Evolutionary conservation across 2,797 vertebrate genomes (phyloP).

Genomic region (Acanthornis magna): DNA sequence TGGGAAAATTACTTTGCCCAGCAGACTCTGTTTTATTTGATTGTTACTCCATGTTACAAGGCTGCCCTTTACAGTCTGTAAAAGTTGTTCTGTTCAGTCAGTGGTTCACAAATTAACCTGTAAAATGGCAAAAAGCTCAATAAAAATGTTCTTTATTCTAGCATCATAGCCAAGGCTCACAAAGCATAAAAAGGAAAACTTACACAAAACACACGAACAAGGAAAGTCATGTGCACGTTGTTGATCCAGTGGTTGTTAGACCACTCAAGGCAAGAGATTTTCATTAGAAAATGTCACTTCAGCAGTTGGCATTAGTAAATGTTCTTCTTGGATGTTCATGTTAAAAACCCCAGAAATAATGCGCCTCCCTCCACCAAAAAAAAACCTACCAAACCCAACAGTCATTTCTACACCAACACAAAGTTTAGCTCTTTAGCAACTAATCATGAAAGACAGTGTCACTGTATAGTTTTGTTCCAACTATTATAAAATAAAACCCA

Average conservation of each 20-base stretch:
- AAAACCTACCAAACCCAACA: neutral
- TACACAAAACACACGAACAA: neutral
- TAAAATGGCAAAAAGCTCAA: constrained; percentile 29
- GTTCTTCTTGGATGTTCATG: neutral
- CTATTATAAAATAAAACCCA: neutral
- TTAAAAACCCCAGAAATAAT: accelerated
- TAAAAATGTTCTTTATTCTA: neutral
- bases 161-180: neutral
- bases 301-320: neutral
- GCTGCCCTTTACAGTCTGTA: constrained; percentile 24
- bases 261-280: neutral
- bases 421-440: neutral
- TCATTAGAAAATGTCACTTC: neutral
- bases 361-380: accelerated
- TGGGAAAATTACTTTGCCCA: neutral
- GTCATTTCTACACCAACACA: neutral
- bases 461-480: neutral
- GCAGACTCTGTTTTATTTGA: neutral
- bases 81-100: constrained; percentile 29
- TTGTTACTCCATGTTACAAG: constrained; percentile 3
- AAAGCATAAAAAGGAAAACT: neutral
- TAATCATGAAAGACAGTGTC: neutral
- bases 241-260: neutral
- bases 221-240: neutral
- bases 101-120: constrained; percentile 25